Evolutionary conservation across 2,797 vertebrate species (phyloP).

Genomic region (Hemitrygon akajei): DNA sequence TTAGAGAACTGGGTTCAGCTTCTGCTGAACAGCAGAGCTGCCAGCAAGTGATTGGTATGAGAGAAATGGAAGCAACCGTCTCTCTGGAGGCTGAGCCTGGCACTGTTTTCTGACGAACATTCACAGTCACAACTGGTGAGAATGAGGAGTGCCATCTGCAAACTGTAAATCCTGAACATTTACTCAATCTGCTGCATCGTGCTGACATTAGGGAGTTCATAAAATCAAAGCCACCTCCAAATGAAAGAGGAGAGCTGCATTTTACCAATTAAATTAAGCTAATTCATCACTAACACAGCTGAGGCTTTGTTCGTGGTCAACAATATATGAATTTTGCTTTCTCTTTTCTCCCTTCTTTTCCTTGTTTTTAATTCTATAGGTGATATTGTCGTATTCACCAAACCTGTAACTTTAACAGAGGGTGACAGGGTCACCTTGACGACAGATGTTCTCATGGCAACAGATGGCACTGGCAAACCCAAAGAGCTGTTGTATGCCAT

Average conservation of each 20-base stretch:
- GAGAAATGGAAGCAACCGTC: constrained; percentile 62
- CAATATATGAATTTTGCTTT: constrained; percentile 32
- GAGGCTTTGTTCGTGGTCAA: constrained; percentile 77
- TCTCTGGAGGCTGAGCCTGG: constrained; percentile 68
- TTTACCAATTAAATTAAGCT: constrained; percentile 72
- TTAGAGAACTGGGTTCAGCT: constrained; percentile 42
- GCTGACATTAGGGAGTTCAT: constrained; percentile 59
- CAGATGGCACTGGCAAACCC: constrained; percentile 73
- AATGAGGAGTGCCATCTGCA: constrained; percentile 72
- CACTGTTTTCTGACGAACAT: constrained; percentile 61
- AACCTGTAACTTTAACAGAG: constrained; percentile 74
- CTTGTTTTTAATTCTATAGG: constrained; percentile 53
- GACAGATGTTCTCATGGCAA: constrained; percentile 83
- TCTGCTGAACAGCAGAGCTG: constrained; percentile 58
- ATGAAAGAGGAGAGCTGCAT: constrained; percentile 65
- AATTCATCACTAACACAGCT: constrained; percentile 76
- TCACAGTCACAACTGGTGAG: constrained; percentile 63
- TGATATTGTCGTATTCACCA: constrained; percentile 73
- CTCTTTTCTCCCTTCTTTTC: constrained; percentile 38
- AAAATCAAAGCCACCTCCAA: constrained; percentile 67
- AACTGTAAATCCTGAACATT: constrained; percentile 76
- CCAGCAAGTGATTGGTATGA: constrained; percentile 62
- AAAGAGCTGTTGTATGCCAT: constrained; percentile 78
- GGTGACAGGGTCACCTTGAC: constrained; percentile 83
- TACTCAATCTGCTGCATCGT: constrained; percentile 69